Percentiles rank a stretch among this genome's conserved stretches.
phyloP scores from a whole-genome alignment of 2,113 vertebrate species.

The Miniopterus natalensis region DNA sequence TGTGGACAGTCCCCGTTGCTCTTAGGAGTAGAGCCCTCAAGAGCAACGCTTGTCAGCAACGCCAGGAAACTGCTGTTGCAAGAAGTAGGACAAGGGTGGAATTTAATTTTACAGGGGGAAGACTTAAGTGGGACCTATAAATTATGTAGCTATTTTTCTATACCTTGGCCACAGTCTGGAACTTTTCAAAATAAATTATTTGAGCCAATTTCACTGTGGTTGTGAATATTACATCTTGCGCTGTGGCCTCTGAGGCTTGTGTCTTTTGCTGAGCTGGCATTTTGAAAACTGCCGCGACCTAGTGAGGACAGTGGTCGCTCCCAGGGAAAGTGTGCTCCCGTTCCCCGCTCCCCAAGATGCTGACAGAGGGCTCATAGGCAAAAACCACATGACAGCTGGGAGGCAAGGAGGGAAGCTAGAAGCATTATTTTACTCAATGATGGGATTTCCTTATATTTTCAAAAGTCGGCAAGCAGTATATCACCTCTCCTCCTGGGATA shows the following conservation, averaged over 20 bases:
- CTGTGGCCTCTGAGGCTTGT: slow-evolving; percentile 62
- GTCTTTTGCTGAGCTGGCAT: slow-evolving; percentile 68
- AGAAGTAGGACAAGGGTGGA: background rate
- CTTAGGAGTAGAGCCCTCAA: background rate
- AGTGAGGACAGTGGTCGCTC: background rate
- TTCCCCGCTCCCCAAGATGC: background rate
- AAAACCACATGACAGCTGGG: background rate
- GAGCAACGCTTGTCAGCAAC: background rate
- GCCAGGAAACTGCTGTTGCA: slow-evolving; percentile 65
- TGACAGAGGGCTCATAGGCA: background rate
- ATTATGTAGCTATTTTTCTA: slow-evolving; percentile 75
- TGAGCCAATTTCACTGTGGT: slow-evolving; percentile 67
- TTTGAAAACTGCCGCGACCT: slow-evolving; percentile 30
- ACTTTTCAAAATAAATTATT: slow-evolving; percentile 71
- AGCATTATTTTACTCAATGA: slow-evolving; percentile 12
- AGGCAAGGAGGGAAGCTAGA: background rate
- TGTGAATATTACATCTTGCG: slow-evolving; percentile 50
- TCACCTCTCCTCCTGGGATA: background rate
- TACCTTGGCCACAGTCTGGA: slow-evolving; percentile 68
- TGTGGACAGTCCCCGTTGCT: background rate
- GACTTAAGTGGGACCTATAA: slow-evolving; percentile 70
- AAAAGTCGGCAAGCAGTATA: slow-evolving; percentile 17
- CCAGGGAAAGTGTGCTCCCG: background rate
- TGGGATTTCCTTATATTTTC: slow-evolving; percentile 52
- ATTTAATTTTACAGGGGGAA: slow-evolving; percentile 62